A percentile compares a stretch with the other conserved stretches of the same genome.
These are phyloP conservation scores for Drosophila neonasuta DNA, from an alignment of 2,888 invertebrate species.

Conservation along the genomic window DNA sequence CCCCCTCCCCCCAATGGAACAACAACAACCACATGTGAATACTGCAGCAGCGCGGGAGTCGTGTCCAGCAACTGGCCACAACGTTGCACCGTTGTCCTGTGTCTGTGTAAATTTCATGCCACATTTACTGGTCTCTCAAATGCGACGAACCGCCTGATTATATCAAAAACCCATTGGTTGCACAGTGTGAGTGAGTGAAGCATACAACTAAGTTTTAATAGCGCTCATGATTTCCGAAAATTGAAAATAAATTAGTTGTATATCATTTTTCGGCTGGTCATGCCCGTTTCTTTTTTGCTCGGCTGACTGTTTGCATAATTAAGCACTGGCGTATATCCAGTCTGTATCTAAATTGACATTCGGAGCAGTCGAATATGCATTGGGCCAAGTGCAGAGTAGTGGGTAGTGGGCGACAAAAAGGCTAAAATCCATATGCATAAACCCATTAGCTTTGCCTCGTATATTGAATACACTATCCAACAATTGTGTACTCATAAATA, in stretches of 20 bases:
- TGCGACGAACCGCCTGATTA: slow-evolving; percentile 47
- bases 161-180: slow-evolving; percentile 33
- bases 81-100: slow-evolving; percentile 36
- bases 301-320: slow-evolving; percentile 64
- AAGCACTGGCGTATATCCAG: slow-evolving; percentile 66
- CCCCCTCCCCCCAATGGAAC: slow-evolving; percentile 2
- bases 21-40: slow-evolving; percentile 52
- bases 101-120: slow-evolving; percentile 62
- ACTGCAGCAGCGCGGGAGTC: slow-evolving; percentile 38
- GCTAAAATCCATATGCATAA: background rate
- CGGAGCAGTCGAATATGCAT: slow-evolving; percentile 41
- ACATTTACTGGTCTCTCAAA: slow-evolving; percentile 45
- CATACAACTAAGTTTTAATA: slow-evolving; percentile 69
- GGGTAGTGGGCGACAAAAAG: background rate
- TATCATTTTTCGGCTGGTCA: slow-evolving; percentile 63
- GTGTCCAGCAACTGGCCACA: slow-evolving; percentile 44
- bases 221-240: slow-evolving; percentile 75
- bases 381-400: slow-evolving; percentile 7
- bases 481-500: background rate
- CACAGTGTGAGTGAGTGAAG: slow-evolving; percentile 29
- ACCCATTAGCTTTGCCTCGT: background rate
- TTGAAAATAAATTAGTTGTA: slow-evolving; percentile 77
- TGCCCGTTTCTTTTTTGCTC: slow-evolving; percentile 11
- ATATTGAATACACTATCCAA: slow-evolving; percentile 13
- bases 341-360: slow-evolving; percentile 71